phyloP scores from a whole-genome alignment of 2,888 invertebrate genomes.

The Dryobota labecula region DNA sequence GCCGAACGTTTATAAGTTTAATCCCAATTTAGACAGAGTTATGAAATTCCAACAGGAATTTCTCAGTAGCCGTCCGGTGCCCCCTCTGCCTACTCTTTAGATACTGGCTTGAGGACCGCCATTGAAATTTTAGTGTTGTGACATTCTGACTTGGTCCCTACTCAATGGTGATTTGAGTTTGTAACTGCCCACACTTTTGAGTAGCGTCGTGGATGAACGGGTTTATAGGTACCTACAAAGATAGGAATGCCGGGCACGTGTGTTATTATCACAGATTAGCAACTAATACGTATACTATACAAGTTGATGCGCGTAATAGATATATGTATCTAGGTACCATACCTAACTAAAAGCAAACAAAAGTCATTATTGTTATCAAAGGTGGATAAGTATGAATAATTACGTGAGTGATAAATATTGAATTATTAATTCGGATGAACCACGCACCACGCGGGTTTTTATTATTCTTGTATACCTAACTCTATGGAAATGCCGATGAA shows the following conservation, averaged over 20 bases:
- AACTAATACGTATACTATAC: background rate
- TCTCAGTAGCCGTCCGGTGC: background rate
- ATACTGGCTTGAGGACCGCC: background rate
- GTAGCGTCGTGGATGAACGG: background rate
- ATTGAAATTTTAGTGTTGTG: background rate
- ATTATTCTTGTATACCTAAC: too few species aligned
- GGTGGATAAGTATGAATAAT: constrained; percentile 5
- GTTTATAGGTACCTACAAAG: background rate
- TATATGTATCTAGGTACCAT: too few species aligned
- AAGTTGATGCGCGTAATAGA: background rate
- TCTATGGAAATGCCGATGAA: background rate
- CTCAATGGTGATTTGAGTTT: background rate
- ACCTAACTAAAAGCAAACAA: background rate
- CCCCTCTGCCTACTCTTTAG: background rate
- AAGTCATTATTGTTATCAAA: constrained; percentile 7
- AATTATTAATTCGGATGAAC: background rate
- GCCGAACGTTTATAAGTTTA: too few species aligned
- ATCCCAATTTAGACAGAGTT: background rate
- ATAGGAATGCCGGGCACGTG: background rate
- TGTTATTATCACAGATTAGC: constrained; percentile 9
- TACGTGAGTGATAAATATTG: constrained; percentile 15
- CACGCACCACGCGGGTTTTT: constrained; percentile 9
- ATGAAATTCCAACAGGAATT: background rate
- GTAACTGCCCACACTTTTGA: background rate
- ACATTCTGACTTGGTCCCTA: background rate